Evolutionary conservation across 2,113 vertebrate species (phyloP), one percentile per base, ranked within the genome.

Genomic region (Scatophagus argus): DNA sequence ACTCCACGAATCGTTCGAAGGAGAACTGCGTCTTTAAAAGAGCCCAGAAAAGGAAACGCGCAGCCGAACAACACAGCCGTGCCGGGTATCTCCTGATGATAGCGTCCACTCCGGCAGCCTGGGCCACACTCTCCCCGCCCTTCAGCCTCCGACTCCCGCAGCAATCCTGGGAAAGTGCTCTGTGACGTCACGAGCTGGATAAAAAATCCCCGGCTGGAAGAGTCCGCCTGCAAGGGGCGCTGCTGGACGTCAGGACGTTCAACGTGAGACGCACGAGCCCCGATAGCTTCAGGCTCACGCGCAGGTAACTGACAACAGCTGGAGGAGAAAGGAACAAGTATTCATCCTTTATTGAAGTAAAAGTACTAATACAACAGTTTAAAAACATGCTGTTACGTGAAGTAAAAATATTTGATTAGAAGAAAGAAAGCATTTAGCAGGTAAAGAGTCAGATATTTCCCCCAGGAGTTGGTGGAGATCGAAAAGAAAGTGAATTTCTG

Each of bases 121-220:
- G 83, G 74, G 81, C 83, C 76, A 56, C 80, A 8, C 65, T 85
- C 81, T 84, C 67, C 86, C 89, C 82, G 76, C 86, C 83, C 88
- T 25, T 67, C 80, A 79, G 90, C 88, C 85, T 88, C 90, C 77
- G 41, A 87, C 56, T 88, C 90, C 92, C 83, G 83, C 85, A 84
- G 85, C 69, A 64, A 73, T 81, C 87, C 92, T 85, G 87, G 89
- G 92, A 92, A 93, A 84, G 82, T 80, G 71, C 75, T 75, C 66
- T 69, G 87, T 92, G 88, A 91, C 91, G 91, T 91, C 91, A 92
- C 80, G 8, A 17, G 32, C 38, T 4, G 64, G 49, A 21, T 68
- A 34, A 62, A 76, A 55, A 60, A 23, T 14, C n/a, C 3, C 38
- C 10, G 10, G 34, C 8, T 7, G 36, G 0, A 21, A 0, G 4